Percentiles rank a stretch among this genome's conserved stretches.
phyloP scores from a whole-genome alignment of 2,113 vertebrate species.

The Antechinus stuartii region DNA sequence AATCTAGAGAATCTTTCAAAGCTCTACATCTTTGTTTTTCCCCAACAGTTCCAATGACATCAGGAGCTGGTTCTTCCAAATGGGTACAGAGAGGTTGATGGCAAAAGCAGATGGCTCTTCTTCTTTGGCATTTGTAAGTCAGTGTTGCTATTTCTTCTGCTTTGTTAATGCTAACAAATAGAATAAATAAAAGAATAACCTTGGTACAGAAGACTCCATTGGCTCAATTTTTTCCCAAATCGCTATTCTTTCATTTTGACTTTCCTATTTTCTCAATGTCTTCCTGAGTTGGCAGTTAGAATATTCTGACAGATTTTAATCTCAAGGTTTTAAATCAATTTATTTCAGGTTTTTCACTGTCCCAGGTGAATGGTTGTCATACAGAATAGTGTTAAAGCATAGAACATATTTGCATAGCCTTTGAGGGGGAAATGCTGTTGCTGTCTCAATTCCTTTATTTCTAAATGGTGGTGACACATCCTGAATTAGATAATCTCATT shows the following conservation, averaged over 20 bases:
- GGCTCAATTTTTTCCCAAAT: slow-evolving; percentile 53
- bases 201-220: slow-evolving; percentile 12
- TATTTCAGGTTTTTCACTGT: slow-evolving; percentile 39
- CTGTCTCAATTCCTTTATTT: not conserved
- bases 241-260: slow-evolving; percentile 50
- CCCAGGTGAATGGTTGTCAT: slow-evolving; percentile 45
- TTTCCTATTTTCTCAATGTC: slow-evolving; percentile 47
- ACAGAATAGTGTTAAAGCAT: slow-evolving; percentile 49
- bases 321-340: slow-evolving; percentile 35
- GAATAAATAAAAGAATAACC: not conserved
- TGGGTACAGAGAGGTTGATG: not conserved
- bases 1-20: not conserved
- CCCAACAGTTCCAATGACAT: not conserved
- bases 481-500: slow-evolving; percentile 41
- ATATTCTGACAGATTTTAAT: slow-evolving; percentile 65
- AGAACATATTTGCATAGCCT: slow-evolving; percentile 50
- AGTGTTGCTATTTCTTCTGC: not conserved
- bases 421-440: slow-evolving; percentile 50
- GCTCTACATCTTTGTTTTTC: not conserved
- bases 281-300: slow-evolving; percentile 52
- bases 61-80: not conserved
- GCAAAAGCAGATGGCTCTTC: not conserved
- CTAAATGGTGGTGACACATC: slow-evolving; percentile 55
- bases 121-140: not conserved
- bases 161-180: not conserved